phyloP scores from a whole-genome alignment of 2,888 invertebrate species.

The Kuschelorhynchus macadamiae region DNA sequence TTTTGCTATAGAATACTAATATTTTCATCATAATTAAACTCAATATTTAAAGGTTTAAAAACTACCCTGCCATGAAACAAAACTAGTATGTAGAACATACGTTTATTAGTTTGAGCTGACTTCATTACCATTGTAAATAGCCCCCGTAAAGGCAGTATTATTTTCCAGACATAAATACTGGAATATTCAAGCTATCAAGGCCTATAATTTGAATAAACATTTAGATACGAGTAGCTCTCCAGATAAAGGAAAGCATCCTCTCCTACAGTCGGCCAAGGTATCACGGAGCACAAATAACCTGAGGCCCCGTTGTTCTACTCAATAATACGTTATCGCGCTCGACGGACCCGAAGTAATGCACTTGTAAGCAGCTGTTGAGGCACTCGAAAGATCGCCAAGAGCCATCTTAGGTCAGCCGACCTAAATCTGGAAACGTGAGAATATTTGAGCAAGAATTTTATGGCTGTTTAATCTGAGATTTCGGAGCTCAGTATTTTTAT shows the following conservation, averaged over 20 bases:
- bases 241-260: conserved; percentile 33
- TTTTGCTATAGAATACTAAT: too few species aligned
- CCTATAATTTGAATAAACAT: conserved; percentile 47
- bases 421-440: conserved; percentile 44
- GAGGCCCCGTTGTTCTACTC: conserved; percentile 66
- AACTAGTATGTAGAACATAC: too few species aligned
- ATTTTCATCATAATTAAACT: too few species aligned
- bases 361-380: conserved; percentile 66
- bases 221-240: conserved; percentile 41
- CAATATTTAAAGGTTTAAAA: too few species aligned
- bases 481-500: not conserved
- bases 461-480: conserved; percentile 30
- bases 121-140: too few species aligned
- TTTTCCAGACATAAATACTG: conserved; percentile 13
- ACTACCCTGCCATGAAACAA: too few species aligned
- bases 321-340: conserved; percentile 69
- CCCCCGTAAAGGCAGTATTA: not conserved
- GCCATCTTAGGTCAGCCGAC: conserved; percentile 47
- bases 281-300: conserved; percentile 63
- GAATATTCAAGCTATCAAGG: conserved; percentile 26
- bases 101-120: too few species aligned
- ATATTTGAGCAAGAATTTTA: conserved; percentile 44
- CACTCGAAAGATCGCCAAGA: conserved; percentile 59
- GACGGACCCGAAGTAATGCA: conserved; percentile 68
- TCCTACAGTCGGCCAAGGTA: conserved; percentile 40